Percentiles rank a stretch among this genome's conserved stretches.
Evolutionary conservation across 1,140 invertebrate genomes (phyloP).

Genomic region (Hermatobates lingyangjiaoensis): DNA sequence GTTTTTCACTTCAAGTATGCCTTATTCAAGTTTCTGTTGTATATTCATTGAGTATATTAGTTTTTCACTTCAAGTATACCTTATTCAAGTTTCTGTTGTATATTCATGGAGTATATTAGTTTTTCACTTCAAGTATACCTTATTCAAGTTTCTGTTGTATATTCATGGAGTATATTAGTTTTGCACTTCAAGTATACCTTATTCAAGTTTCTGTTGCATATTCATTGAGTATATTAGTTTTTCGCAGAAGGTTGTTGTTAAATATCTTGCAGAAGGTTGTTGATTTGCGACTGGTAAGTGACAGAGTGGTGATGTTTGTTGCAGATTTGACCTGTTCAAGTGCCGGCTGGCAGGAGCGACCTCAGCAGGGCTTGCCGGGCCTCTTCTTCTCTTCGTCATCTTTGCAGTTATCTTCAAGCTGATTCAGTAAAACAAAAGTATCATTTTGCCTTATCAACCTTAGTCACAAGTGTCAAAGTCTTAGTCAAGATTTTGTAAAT

Average conservation of each 20-base stretch:
- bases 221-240: background rate
- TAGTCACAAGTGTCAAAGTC: no score
- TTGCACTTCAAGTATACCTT: background rate
- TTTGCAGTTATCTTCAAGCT: constrained; percentile 2
- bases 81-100: no score
- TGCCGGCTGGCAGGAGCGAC: constrained; percentile 72
- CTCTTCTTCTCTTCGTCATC: constrained; percentile 21
- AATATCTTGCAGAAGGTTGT: no score
- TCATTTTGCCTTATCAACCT: no score
- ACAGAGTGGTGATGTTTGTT: constrained; percentile 19
- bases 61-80: no score
- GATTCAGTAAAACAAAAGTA: no score
- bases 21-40: no score
- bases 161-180: background rate
- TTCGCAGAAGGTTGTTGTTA: background rate
- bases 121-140: background rate
- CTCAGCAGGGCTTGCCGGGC: constrained; percentile 32
- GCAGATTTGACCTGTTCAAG: constrained; percentile 68
- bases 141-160: background rate
- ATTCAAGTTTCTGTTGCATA: background rate
- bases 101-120: no score
- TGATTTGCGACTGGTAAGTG: no score
- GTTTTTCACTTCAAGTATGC: no score
- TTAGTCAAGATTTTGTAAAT: no score
- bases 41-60: no score